Evolutionary conservation across 2,888 invertebrate species (phyloP).

Genomic region (Bombyx huttoni): DNA sequence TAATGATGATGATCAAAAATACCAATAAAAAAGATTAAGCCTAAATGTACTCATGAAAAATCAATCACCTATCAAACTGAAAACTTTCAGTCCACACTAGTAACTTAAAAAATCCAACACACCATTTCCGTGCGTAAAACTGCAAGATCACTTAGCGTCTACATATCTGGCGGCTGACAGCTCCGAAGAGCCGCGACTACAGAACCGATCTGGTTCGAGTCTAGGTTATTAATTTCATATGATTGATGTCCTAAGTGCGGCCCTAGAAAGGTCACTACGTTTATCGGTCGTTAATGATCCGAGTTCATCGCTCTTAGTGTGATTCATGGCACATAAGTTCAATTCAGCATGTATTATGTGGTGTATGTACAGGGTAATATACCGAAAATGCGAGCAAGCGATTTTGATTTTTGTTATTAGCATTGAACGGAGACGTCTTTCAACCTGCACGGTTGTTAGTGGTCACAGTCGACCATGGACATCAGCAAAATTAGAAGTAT

Average conservation of each 20-base stretch:
- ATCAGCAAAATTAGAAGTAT: no score
- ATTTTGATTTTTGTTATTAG: no score
- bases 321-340: not conserved
- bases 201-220: not conserved
- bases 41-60: not conserved
- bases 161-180: not conserved
- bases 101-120: not conserved
- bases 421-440: no score
- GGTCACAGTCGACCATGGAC: no score
- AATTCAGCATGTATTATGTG: not conserved
- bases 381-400: no score
- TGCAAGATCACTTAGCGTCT: not conserved
- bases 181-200: not conserved
- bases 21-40: no score
- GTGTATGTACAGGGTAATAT: no score
- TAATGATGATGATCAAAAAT: no score
- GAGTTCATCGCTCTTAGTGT: not conserved
- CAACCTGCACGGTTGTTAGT: no score
- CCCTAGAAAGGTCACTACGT: not conserved
- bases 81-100: no score
- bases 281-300: not conserved
- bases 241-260: not conserved
- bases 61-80: no score
- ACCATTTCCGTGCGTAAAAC: not conserved
- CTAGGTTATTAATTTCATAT: not conserved